A percentile compares a stretch with the other conserved stretches of the same genome.
These are phyloP conservation scores for Phoenicopterus ruber DNA, from an alignment of 2,113 vertebrate genomes.

Conservation along the genomic window DNA sequence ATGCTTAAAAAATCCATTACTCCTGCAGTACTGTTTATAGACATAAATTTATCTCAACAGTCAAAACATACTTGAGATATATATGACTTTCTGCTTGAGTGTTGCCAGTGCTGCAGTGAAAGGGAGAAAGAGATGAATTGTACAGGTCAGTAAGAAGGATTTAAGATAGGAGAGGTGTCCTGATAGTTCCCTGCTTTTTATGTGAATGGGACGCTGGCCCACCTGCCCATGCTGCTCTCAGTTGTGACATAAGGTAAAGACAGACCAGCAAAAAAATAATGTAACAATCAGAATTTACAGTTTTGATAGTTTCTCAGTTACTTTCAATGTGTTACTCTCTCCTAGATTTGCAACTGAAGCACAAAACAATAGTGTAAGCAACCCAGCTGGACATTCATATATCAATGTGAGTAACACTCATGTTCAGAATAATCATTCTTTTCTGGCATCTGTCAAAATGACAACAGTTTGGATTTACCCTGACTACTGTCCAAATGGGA, in stretches of 20 bases:
- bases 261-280: not conserved
- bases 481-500: not conserved
- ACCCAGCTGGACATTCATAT: conserved; percentile 30
- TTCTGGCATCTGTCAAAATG: not conserved
- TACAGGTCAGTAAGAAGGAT: not conserved
- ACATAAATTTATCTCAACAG: not conserved
- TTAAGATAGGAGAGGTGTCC: not conserved
- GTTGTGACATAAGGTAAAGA: not conserved
- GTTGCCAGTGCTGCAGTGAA: not conserved
- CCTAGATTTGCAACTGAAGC: conserved; percentile 66
- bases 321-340: not conserved
- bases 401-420: conserved; percentile 70
- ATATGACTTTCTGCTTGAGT: not conserved
- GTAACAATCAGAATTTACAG: not conserved
- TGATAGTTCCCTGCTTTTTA: not conserved
- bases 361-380: conserved; percentile 37
- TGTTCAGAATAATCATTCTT: not conserved
- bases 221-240: not conserved
- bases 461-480: not conserved
- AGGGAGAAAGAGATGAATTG: not conserved
- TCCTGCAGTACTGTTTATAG: not conserved
- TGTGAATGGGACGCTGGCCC: not conserved
- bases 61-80: not conserved
- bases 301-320: not conserved
- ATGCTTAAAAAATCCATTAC: not conserved